Percentiles rank a stretch among this genome's conserved stretches.
Conservation (phyloP, 2,113 vertebrate species). For the Odobenus rosmarus region DNA sequence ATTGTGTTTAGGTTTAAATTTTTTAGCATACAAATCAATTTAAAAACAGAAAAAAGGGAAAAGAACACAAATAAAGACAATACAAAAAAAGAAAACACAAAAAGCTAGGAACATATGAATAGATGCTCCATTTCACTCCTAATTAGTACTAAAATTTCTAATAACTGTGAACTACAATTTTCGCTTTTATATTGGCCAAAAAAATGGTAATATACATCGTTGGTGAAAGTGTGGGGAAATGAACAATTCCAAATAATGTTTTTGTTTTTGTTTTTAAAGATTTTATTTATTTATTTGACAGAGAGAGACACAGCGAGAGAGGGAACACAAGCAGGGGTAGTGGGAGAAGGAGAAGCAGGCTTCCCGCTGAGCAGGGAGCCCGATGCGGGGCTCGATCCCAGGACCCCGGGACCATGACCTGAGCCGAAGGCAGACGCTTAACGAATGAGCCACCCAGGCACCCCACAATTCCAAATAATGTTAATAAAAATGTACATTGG, state of each 20-base stretch:
- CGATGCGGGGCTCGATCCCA: no score
- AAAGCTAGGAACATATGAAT: neutral
- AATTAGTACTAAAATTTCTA: slow-evolving; percentile 38
- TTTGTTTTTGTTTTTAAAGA: no score
- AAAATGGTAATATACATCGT: neutral
- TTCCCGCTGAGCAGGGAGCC: no score
- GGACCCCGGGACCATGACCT: no score
- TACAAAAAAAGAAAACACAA: neutral
- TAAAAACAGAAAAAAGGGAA: neutral
- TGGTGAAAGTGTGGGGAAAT: neutral
- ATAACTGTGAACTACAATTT: neutral
- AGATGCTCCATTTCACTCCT: neutral
- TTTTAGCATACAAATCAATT: neutral
- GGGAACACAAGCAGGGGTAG: no score
- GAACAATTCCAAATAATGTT: neutral
- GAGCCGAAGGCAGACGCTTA: no score
- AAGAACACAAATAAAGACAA: neutral
- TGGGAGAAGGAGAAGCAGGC: no score
- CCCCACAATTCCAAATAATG: neutral
- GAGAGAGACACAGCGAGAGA: no score
- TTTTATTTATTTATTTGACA: no score
- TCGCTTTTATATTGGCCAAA: neutral
- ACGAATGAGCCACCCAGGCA: no score
- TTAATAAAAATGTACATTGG: neutral
- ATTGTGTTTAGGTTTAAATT: neutral